These are phyloP conservation scores for Mus pahari DNA, from an alignment of 2,113 vertebrate genomes.

Conservation along the genomic window DNA sequence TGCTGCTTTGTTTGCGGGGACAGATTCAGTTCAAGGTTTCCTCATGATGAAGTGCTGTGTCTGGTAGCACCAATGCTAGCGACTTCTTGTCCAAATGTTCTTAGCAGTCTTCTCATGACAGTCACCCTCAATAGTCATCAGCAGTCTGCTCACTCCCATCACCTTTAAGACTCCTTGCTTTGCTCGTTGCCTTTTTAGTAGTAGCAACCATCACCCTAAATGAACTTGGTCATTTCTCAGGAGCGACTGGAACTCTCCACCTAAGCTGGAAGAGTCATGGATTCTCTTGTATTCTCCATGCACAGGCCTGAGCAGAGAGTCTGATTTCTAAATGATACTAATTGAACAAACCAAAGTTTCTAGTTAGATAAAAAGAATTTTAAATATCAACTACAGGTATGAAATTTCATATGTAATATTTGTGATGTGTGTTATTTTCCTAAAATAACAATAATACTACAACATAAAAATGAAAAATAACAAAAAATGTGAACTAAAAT, in stretches of 20 bases:
- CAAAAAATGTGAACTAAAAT: neutral
- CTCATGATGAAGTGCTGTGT: neutral
- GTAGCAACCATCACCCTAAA: neutral
- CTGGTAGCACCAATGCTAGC: no score
- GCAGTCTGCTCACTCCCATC: fast-evolving
- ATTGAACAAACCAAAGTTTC: neutral
- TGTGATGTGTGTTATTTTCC: neutral
- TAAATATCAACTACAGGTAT: neutral
- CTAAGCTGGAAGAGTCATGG: neutral
- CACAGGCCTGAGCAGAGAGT: neutral
- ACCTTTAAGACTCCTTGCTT: neutral
- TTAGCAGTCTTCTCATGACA: fast-evolving
- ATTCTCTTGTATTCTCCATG: neutral
- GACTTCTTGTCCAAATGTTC: neutral
- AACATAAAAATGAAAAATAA: neutral
- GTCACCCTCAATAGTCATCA: no score
- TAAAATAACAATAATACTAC: neutral
- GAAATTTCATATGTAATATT: neutral
- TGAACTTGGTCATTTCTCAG: neutral
- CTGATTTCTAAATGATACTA: neutral
- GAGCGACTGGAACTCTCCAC: neutral
- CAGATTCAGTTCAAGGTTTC: neutral
- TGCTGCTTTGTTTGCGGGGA: neutral
- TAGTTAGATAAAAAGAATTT: neutral
- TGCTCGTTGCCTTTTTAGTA: neutral